Base-by-base conservation (phyloP, 1,140 invertebrate species). In the Bathynomus jamesi region DNA sequence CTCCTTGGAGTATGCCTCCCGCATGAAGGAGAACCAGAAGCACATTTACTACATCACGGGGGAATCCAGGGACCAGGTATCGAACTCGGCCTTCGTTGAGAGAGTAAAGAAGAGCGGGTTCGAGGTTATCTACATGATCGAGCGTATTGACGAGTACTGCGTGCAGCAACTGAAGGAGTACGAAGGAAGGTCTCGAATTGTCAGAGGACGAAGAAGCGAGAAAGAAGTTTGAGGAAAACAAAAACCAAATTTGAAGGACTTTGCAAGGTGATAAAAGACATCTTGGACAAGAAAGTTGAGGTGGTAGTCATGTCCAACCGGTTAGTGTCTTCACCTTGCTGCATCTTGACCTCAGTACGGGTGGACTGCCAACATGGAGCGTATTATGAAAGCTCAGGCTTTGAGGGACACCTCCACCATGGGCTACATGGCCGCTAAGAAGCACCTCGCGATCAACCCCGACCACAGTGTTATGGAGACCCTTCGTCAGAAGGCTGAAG, bases 301-400 rank as follows among this genome's bases (percentile, higher is more conserved):
- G 98, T 98, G 83, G 94, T 97, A 17, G 90, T 93, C 0, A 92
- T 99, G 0, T 96, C 93, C 2, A 98, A 98, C 83, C 80, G 88
- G 79, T 83, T 99, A 69, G 95, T 98, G 0, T 91, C 94, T 74
- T 98, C 96, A 1, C 97, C 97, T 0, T 99, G 96, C 84, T 98
- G 96, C 82, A 99, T 99, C 80, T 96, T 99, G 25, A 99, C 96
- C 93, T n/a, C 95, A 99, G 82, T 99, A 96, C 81, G 96, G 96
- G 63, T 99, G 96, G 97, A 94, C 96, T 8, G 96, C 96, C 3
- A 99, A 99, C 84, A 99, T 99, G 96, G 97, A 99, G 82, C 88
- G 96, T 70, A 99, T 99, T 83, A 99, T 99, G 96, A 99, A 99
- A 83, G 96, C 96, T 0, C 95, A 98, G 82, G 95, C 95, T 32